These are phyloP conservation scores for Fregata magnificens DNA, from an alignment of 2,113 vertebrate genomes.

Conservation along the genomic window DNA sequence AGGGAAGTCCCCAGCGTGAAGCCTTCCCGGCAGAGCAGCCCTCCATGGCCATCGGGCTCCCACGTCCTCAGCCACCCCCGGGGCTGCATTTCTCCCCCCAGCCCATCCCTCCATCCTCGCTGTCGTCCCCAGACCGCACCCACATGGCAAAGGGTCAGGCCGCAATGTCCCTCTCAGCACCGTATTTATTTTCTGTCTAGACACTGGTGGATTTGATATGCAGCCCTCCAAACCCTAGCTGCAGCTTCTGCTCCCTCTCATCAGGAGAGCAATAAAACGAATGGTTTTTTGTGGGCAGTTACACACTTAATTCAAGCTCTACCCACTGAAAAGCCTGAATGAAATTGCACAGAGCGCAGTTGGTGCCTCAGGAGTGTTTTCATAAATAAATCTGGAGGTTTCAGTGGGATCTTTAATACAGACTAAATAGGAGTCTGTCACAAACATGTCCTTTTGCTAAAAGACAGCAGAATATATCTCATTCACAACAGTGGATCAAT, in stretches of 20 bases:
- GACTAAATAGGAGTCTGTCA: slow-evolving; percentile 2
- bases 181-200: slow-evolving; percentile 21
- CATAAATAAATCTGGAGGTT: slow-evolving; percentile 36
- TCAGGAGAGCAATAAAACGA: neutral
- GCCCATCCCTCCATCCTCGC: neutral
- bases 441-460: neutral
- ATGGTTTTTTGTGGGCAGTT: neutral
- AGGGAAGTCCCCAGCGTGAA: neutral
- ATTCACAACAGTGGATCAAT: neutral
- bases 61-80: fast-evolving
- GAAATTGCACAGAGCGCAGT: neutral
- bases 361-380: slow-evolving; percentile 8
- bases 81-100: neutral
- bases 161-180: neutral
- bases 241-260: neutral
- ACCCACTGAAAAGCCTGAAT: slow-evolving; percentile 3
- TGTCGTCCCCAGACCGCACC: neutral
- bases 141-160: neutral
- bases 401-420: slow-evolving; percentile 31
- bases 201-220: neutral
- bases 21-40: neutral
- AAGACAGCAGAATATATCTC: neutral
- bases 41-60: neutral
- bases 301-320: neutral
- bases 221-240: neutral